Evolutionary conservation across 2,113 vertebrate species (phyloP).

Genomic region (Hymenochirus boettgeri): DNA sequence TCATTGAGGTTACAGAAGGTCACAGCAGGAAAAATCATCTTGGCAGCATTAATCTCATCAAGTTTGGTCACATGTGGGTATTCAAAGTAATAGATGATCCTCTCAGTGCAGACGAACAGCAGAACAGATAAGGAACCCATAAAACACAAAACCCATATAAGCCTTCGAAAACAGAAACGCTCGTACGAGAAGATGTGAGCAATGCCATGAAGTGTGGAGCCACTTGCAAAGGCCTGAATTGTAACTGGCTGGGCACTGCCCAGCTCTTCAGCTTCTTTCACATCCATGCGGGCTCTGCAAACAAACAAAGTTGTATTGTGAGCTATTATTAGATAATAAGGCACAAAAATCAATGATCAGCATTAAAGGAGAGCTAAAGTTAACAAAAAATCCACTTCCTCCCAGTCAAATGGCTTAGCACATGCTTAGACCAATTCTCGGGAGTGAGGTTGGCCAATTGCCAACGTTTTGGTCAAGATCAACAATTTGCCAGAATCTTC

Average conservation of each 20-base stretch:
- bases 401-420: too few relatives aligned
- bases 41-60: slow-evolving; percentile 83
- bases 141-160: slow-evolving; percentile 91
- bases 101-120: slow-evolving; percentile 85
- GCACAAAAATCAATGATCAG: too few relatives aligned
- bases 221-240: slow-evolving; percentile 92
- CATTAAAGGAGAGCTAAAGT: too few relatives aligned
- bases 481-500: too few relatives aligned
- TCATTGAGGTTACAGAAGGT: slow-evolving; percentile 99
- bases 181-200: slow-evolving; percentile 97
- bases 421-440: too few relatives aligned
- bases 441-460: too few relatives aligned
- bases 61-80: slow-evolving; percentile 98
- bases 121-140: slow-evolving; percentile 83
- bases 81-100: slow-evolving; percentile 92
- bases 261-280: slow-evolving; percentile 88
- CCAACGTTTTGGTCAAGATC: too few relatives aligned
- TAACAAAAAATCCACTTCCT: too few relatives aligned
- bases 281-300: slow-evolving; percentile 71
- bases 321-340: too few relatives aligned
- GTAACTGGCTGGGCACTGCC: slow-evolving; percentile 80
- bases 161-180: slow-evolving; percentile 84
- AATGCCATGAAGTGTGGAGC: slow-evolving; percentile 95
- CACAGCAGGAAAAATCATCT: slow-evolving; percentile 85
- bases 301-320: slow-evolving; percentile 8